Percentiles rank a stretch among this genome's conserved stretches.
phyloP scores from a whole-genome alignment of 1,140 invertebrate species.

The Macrobrachium nipponense region DNA sequence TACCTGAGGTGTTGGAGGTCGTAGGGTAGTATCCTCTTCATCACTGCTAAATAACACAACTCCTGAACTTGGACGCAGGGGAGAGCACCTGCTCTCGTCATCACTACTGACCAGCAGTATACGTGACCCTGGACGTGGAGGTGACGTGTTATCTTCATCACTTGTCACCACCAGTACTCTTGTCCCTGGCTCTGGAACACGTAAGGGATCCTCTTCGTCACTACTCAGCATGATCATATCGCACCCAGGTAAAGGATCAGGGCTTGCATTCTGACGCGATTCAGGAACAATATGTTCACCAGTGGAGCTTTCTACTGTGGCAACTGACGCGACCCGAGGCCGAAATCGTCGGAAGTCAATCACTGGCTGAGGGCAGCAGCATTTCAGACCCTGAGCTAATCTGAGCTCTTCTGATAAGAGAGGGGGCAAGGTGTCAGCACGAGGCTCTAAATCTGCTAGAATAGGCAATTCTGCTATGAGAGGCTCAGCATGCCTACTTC shows the following conservation, averaged over 20 bases:
- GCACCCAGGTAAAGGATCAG: too few relatives aligned
- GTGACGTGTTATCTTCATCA: too few relatives aligned
- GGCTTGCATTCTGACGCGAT: too few relatives aligned
- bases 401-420: background rate
- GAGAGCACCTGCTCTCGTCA: background rate
- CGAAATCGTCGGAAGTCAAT: conserved; percentile 49
- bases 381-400: conserved; percentile 8
- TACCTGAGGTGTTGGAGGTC: conserved; percentile 51
- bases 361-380: conserved; percentile 47
- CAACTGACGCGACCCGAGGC: conserved; percentile 39
- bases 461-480: conserved; percentile 39
- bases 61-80: too few relatives aligned
- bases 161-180: too few relatives aligned
- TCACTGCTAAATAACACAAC: conserved; percentile 16
- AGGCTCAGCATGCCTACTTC: conserved; percentile 38
- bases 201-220: too few relatives aligned
- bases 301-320: conserved; percentile 21
- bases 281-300: background rate
- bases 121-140: too few relatives aligned
- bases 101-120: conserved; percentile 24
- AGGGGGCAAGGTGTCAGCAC: conserved; percentile 8
- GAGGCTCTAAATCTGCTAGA: conserved; percentile 2
- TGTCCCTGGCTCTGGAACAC: too few relatives aligned
- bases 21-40: conserved; percentile 30
- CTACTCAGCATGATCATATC: too few relatives aligned